Evolutionary conservation across 2,113 vertebrate species (phyloP), one percentile per base, ranked within the genome.

Genomic region (Xenopus laevis): DNA sequence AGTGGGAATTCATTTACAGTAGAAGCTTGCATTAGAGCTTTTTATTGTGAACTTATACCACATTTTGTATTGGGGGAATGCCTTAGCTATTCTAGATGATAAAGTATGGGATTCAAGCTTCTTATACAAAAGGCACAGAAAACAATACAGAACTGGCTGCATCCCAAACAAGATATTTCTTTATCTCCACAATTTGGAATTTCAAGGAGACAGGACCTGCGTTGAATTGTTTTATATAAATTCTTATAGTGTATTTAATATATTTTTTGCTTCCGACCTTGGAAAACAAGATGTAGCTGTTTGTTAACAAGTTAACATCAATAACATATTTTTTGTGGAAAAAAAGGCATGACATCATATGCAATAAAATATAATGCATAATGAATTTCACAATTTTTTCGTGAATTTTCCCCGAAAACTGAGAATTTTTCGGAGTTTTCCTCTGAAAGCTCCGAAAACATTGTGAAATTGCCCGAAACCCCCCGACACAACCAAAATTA

Each of bases 201-300:
- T 76, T 68, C 73, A 76, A 62, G 65, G 73, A 55, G 68, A n/a
- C 18, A 33, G 60, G 27, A 40, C 7, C 46, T 21, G 47, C 53
- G 47, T 23, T 65, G 17, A 45, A 15, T 69, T 60, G 57, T 52
- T 63, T 47, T 69, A 47, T 55, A 53, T 21, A 20, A 61, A 65
- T 10, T 40, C 4, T 1, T 50, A 27, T 27, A 27, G 4, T 27
- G 23, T 27, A 2, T 67, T 74, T 52, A 68, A 11, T 47, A 10
- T n/a, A n/a, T 27, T 74, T 16, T 27, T 16, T 52, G 13, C 18
- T 52, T n/a, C 2, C 33, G 17, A 40, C 64, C 64, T 68, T 68
- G 65, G 18, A 59, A 40, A 40, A 40, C 33, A 13, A 68, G 23
- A 27, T 27, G 23, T 27, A 4, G 23, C 23, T 27, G 23, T 27